Evolutionary conservation across 1,140 invertebrate species (phyloP), one percentile per base, ranked within the genome.

Genomic region (Zophobas atratus): DNA sequence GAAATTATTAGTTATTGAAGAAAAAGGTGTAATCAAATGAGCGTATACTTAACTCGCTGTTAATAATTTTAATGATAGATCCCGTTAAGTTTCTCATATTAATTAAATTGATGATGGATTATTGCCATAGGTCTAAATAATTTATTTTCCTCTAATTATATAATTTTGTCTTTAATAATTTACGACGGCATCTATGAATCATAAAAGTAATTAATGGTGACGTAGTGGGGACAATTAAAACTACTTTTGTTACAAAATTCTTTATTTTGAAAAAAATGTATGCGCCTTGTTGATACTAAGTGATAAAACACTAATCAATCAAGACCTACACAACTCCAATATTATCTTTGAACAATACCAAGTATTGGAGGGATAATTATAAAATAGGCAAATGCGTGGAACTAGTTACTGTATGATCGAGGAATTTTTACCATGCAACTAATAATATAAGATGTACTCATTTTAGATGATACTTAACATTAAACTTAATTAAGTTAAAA

Each of bases 51-150:
- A 73, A 39, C 71, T 73, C 71, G 71, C 71, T 73, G 71, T 73
- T 73, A 73, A 73, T 73, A 73, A 73, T 73, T 73, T 73, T 73
- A 73, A 73, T 73, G 71, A 73, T 73, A 73, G 71, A 56, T 73
- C 71, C 71, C 71, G 71, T 73, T 73, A 73, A 48, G 41, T 73
- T 73, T 73, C 71, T 38, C 55, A 53, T 73, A 73, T 73, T 73
- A 73, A 73, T 73, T 73, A 73, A 73, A 56, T 55, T 73, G 71
- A 73, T 73, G 71, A 73, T 48, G 71, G 71, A 73, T 73, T 73
- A 73, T 70, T 70, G 63, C 71, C 71, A 73, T 39, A 73, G 46
- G 49, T 73, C 51, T 73, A n/a, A 73, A 73, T 72, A 72, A 72
- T 72, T 72, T 72, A 51, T 72, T 72, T 55, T 53, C 51, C 34